Percentiles rank a stretch among this genome's conserved stretches.
phyloP scores from a whole-genome alignment of 1,140 invertebrate species.

The Lepidotrigona ventralis region DNA sequence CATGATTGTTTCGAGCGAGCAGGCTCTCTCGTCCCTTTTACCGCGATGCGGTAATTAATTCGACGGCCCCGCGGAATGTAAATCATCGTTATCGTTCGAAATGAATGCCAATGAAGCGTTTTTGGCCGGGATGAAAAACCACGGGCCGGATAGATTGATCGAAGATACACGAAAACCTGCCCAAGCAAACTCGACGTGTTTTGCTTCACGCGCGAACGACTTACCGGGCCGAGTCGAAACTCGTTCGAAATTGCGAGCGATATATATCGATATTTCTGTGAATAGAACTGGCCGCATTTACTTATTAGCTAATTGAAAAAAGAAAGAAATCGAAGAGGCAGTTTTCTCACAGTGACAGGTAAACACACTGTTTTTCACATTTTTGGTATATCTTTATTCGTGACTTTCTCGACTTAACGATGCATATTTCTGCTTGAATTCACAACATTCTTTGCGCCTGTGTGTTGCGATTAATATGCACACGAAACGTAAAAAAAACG shows the following conservation, averaged over 20 bases:
- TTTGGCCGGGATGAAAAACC: neutral
- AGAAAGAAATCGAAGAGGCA: too few relatives aligned
- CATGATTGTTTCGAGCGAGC: slow-evolving; percentile 8
- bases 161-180: neutral
- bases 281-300: too few relatives aligned
- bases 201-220: neutral
- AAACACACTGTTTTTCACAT: too few relatives aligned
- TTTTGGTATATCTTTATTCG: too few relatives aligned
- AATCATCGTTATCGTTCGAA: slow-evolving; percentile 12
- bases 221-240: neutral
- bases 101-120: slow-evolving; percentile 5
- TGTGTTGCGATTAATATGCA: too few relatives aligned
- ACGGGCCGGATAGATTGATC: neutral
- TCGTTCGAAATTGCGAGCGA: neutral
- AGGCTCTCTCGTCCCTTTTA: neutral
- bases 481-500: too few relatives aligned
- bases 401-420: too few relatives aligned
- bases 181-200: neutral
- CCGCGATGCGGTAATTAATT: slow-evolving; percentile 2
- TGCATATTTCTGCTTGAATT: too few relatives aligned
- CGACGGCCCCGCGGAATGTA: neutral
- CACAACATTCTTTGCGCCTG: too few relatives aligned
- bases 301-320: too few relatives aligned
- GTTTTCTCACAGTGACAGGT: too few relatives aligned
- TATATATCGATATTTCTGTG: neutral